Evolutionary conservation across 2,797 vertebrate species (phyloP).

Genomic region (Poecilia gillii): DNA sequence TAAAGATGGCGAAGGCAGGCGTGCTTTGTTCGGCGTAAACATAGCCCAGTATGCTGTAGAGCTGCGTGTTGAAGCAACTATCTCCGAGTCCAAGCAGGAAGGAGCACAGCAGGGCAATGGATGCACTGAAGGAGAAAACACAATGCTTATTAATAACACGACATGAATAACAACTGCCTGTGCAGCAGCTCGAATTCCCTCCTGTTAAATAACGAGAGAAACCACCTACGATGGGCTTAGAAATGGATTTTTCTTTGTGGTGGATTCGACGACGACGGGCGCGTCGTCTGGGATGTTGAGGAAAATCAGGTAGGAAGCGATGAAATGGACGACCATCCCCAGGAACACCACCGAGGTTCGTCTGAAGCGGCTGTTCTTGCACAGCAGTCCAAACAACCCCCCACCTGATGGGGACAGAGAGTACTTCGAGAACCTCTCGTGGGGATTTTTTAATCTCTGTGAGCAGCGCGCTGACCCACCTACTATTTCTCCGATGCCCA

Average conservation of each 20-base stretch:
- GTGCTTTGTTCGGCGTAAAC: slow-evolving; percentile 81
- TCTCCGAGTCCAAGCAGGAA: slow-evolving; percentile 85
- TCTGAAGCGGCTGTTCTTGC: slow-evolving; percentile 83
- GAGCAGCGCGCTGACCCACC: slow-evolving; percentile 62
- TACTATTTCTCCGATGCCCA: slow-evolving; percentile 84
- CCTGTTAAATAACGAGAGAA: neutral
- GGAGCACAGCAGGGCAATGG: slow-evolving; percentile 83
- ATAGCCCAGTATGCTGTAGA: slow-evolving; percentile 84
- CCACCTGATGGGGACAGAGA: slow-evolving; percentile 69
- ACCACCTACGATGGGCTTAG: slow-evolving; percentile 77
- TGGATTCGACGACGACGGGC: slow-evolving; percentile 71
- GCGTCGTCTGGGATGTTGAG: slow-evolving; percentile 84
- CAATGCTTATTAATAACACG: slow-evolving; percentile 3
- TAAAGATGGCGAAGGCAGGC: slow-evolving; percentile 86
- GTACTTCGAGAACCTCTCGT: neutral
- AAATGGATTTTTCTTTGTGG: slow-evolving; percentile 72
- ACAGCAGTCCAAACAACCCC: slow-evolving; percentile 82
- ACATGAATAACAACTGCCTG: neutral
- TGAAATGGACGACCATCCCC: slow-evolving; percentile 86
- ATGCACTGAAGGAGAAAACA: slow-evolving; percentile 61
- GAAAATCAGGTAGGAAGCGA: slow-evolving; percentile 86
- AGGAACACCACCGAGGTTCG: slow-evolving; percentile 85
- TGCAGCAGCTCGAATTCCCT: neutral
- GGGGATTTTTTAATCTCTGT: slow-evolving; percentile 17
- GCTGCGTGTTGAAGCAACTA: slow-evolving; percentile 87